These are phyloP conservation scores for Metacarcinus magister DNA, from an alignment of 2,888 invertebrate genomes.

Conservation along the genomic window DNA sequence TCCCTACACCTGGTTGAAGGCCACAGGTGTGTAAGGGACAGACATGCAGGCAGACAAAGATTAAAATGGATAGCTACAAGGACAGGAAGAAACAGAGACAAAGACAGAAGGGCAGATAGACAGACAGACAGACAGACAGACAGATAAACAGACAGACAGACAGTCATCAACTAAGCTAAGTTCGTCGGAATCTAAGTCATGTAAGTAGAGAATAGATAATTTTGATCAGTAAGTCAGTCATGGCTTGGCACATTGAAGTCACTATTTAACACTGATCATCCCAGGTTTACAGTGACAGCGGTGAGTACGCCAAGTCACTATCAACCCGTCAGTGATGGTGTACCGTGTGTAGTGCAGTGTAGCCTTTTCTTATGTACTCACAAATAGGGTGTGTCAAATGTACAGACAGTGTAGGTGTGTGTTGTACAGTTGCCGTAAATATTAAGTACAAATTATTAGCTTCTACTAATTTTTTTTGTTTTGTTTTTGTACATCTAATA, in stretches of 20 bases:
- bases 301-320: background rate
- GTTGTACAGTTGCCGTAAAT: slow-evolving; percentile 21
- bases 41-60: background rate
- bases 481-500: background rate
- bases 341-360: background rate
- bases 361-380: background rate
- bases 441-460: slow-evolving; percentile 31
- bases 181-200: slow-evolving; percentile 36
- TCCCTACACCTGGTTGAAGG: background rate
- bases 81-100: background rate
- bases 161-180: background rate
- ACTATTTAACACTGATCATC: background rate
- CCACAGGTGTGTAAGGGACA: background rate
- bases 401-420: background rate
- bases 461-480: background rate
- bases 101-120: background rate
- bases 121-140: slow-evolving; percentile 17
- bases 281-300: background rate
- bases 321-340: background rate
- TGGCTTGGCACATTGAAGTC: background rate
- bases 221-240: background rate
- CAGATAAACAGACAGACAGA: background rate
- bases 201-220: background rate
- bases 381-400: background rate
- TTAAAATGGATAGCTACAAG: background rate